Conservation (phyloP, 1,140 invertebrate species). For the Zophobas morio region DNA sequence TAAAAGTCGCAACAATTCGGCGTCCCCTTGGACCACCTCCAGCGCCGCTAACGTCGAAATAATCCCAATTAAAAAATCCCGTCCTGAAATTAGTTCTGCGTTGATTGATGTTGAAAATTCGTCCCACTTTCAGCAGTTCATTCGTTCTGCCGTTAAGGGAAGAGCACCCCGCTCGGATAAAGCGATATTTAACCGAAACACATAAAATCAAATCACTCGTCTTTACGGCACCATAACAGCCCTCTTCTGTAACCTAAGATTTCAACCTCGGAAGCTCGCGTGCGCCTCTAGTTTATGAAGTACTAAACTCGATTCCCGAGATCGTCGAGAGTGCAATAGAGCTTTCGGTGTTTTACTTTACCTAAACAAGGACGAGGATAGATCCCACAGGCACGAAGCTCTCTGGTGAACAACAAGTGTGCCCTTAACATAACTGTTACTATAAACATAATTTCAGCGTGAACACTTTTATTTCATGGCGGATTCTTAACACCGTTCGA, state of each 20-base stretch:
- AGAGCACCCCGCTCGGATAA: conserved; percentile 55
- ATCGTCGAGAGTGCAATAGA: conserved; percentile 46
- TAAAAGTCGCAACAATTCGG: too few relatives aligned
- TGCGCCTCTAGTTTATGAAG: conserved; percentile 67
- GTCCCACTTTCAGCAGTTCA: conserved; percentile 37
- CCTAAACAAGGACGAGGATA: conserved; percentile 43
- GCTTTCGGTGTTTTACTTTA: neutral
- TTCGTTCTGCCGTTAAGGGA: conserved; percentile 23
- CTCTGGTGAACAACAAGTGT: conserved; percentile 65
- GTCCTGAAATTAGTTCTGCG: conserved; percentile 7
- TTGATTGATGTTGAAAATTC: conserved; percentile 19
- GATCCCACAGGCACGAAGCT: conserved; percentile 45
- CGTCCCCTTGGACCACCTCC: too few relatives aligned
- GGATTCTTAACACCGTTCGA: conserved; percentile 55
- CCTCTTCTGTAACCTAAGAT: conserved; percentile 65
- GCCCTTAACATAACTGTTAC: conserved; percentile 67
- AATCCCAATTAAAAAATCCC: conserved; percentile 12
- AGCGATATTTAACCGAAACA: conserved; percentile 67
- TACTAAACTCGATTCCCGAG: conserved; percentile 65
- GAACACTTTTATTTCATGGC: conserved; percentile 65
- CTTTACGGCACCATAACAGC: conserved; percentile 66
- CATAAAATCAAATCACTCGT: conserved; percentile 67
- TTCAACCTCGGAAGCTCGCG: conserved; percentile 66
- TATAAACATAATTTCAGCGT: conserved; percentile 67
- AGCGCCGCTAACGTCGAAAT: neutral